These are phyloP conservation scores for Ciconia stormi DNA, from an alignment of 2,113 vertebrate genomes.

Conservation along the genomic window DNA sequence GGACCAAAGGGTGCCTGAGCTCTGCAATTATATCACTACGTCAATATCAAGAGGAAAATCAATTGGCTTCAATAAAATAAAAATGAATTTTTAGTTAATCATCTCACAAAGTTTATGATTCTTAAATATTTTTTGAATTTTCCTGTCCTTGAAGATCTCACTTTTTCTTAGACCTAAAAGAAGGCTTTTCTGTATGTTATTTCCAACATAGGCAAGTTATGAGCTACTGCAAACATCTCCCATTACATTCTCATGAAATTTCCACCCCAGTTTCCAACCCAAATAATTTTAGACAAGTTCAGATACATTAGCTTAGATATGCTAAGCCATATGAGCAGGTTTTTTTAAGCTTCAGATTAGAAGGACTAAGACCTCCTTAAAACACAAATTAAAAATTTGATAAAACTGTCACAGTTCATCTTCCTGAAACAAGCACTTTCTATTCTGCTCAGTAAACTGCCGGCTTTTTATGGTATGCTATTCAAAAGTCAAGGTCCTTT, in stretches of 20 bases:
- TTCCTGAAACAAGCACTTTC: background rate
- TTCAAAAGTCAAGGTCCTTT: background rate
- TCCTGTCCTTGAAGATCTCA: background rate
- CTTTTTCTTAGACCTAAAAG: background rate
- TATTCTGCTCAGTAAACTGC: background rate
- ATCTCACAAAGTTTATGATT: background rate
- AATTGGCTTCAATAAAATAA: background rate
- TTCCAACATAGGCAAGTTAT: background rate
- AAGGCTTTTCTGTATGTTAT: background rate
- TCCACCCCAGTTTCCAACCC: background rate
- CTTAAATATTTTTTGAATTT: background rate
- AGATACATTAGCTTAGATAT: background rate
- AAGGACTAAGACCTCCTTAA: background rate
- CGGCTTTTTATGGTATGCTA: background rate
- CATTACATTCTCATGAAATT: background rate
- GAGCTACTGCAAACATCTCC: background rate
- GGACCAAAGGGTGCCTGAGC: background rate
- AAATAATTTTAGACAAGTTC: background rate
- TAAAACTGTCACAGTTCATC: background rate
- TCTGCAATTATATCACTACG: background rate
- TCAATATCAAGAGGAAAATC: background rate
- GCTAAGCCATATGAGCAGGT: background rate
- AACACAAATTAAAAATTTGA: background rate
- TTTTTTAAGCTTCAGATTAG: background rate
- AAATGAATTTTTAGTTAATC: background rate